Evolutionary conservation across 2,888 invertebrate genomes (phyloP).

Genomic region (Polydrusus pterygomalis): DNA sequence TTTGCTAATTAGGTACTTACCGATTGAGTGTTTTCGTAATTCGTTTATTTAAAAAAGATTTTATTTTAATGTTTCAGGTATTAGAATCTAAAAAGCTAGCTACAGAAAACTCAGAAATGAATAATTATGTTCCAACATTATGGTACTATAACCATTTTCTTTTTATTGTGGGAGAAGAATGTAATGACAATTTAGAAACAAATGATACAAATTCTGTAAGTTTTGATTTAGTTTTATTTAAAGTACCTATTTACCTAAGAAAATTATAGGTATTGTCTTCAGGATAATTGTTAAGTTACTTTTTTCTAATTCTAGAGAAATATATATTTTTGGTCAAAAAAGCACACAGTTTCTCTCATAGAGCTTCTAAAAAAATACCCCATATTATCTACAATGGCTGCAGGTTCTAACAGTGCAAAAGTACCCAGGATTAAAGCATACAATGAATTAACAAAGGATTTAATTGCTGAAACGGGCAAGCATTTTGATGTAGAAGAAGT

Average conservation of each 20-base stretch:
- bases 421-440: slow-evolving; percentile 55
- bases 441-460: slow-evolving; percentile 56
- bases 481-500: slow-evolving; percentile 58
- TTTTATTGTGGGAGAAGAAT: slow-evolving; percentile 60
- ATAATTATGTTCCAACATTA: slow-evolving; percentile 60
- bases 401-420: slow-evolving; percentile 35
- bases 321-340: slow-evolving; percentile 59
- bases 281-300: not conserved
- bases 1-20: too few species aligned
- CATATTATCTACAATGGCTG: slow-evolving; percentile 45
- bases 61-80: slow-evolving; percentile 37
- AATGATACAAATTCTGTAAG: slow-evolving; percentile 32
- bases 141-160: slow-evolving; percentile 62
- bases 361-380: slow-evolving; percentile 60
- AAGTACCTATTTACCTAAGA: too few species aligned
- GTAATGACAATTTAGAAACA: slow-evolving; percentile 41
- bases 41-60: not conserved
- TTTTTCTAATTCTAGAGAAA: slow-evolving; percentile 50
- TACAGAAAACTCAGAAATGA: slow-evolving; percentile 49
- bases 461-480: slow-evolving; percentile 55
- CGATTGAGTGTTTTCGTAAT: too few species aligned
- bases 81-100: slow-evolving; percentile 56
- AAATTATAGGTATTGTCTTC: not conserved
- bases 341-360: slow-evolving; percentile 59
- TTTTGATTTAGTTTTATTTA: not conserved